A percentile compares a stretch with the other conserved stretches of the same genome.
Evolutionary conservation across 2,888 invertebrate species (phyloP).

Genomic region (Hydriomena furcata): DNA sequence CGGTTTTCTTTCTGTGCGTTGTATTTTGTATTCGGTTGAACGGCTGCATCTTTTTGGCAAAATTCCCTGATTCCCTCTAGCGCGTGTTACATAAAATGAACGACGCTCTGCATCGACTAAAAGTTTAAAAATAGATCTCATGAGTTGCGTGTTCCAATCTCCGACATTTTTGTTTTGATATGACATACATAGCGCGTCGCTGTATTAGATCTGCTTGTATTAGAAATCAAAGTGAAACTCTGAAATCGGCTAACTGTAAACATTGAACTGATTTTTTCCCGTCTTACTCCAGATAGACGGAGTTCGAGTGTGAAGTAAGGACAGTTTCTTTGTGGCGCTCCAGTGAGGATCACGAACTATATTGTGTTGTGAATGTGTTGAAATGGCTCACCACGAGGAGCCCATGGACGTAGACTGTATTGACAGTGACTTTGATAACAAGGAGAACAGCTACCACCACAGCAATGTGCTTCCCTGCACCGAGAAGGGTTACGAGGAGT

Average conservation of each 20-base stretch:
- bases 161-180: constrained; percentile 78
- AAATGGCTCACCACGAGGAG: constrained; percentile 69
- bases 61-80: constrained; percentile 71
- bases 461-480: constrained; percentile 67
- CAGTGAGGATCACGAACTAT: constrained; percentile 27
- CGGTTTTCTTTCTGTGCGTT: constrained; percentile 45
- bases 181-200: constrained; percentile 72
- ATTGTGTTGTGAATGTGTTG: constrained; percentile 35
- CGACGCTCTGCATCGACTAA: constrained; percentile 65
- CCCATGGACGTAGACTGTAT: constrained; percentile 71
- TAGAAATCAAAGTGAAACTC: constrained; percentile 78
- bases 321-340: constrained; percentile 22
- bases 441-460: constrained; percentile 69
- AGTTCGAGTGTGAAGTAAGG: constrained; percentile 36
- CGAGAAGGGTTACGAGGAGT: constrained; percentile 73
- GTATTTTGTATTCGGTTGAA: constrained; percentile 33
- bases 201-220: constrained; percentile 56
- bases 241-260: constrained; percentile 69
- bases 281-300: constrained; percentile 49
- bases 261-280: constrained; percentile 66
- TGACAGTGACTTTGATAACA: constrained; percentile 71
- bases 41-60: constrained; percentile 68
- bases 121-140: constrained; percentile 78
- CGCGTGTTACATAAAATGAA: constrained; percentile 72
- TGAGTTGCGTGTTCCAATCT: constrained; percentile 69